These are phyloP conservation scores for Ophion costatus DNA, from an alignment of 2,888 invertebrate genomes.

Conservation along the genomic window DNA sequence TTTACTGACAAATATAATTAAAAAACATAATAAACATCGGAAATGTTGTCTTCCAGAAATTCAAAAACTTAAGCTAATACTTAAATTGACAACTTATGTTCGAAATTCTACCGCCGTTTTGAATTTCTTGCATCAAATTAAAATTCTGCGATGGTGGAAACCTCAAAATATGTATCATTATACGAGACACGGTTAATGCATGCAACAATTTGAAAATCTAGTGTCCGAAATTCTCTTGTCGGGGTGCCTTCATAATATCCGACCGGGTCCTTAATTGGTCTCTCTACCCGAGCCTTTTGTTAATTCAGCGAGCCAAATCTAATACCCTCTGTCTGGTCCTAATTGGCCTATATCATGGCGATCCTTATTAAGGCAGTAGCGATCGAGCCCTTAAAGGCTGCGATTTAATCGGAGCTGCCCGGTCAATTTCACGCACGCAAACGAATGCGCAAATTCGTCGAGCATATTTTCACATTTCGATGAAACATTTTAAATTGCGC, in stretches of 20 bases:
- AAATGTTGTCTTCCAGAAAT: too few relatives aligned
- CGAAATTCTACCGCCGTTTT: too few relatives aligned
- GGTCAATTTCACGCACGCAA: not conserved
- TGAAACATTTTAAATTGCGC: not conserved
- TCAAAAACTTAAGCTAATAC: too few relatives aligned
- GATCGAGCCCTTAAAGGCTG: not conserved
- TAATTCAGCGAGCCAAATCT: not conserved
- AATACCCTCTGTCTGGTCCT: not conserved
- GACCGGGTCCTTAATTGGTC: not conserved
- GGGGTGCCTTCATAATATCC: not conserved
- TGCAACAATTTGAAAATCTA: not conserved
- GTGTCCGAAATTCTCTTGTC: not conserved
- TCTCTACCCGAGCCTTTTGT: not conserved
- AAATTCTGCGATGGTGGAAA: too few relatives aligned
- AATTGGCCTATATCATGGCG: not conserved
- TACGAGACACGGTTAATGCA: not conserved
- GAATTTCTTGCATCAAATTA: too few relatives aligned
- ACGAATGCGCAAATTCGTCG: not conserved
- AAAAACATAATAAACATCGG: not conserved
- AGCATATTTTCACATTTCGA: not conserved
- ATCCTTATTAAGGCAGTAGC: not conserved
- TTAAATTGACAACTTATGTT: too few relatives aligned
- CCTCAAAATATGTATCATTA: not conserved
- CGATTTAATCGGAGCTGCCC: not conserved
- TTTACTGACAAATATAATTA: too few relatives aligned